Percentiles rank a stretch among this genome's conserved stretches.
These are phyloP conservation scores for Subacronicta megacephala DNA, from an alignment of 2,888 invertebrate species.

Conservation along the genomic window DNA sequence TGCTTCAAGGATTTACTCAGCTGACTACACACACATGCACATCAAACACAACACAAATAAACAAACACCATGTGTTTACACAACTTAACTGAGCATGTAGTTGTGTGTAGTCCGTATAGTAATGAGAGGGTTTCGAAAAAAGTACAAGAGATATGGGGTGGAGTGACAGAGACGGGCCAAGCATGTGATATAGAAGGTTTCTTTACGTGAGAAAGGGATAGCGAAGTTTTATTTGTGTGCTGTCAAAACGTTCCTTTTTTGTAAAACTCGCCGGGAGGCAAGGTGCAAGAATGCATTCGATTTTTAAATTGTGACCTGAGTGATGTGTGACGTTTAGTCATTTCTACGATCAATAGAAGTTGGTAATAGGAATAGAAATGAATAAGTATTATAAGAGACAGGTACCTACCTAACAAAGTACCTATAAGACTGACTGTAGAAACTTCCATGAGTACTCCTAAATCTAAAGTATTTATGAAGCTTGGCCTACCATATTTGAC, in stretches of 20 bases:
- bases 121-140: constrained; percentile 86
- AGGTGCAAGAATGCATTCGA: constrained; percentile 82
- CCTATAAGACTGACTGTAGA: too few relatives aligned
- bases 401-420: too few relatives aligned
- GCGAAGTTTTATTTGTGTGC: constrained; percentile 69
- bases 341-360: constrained; percentile 38
- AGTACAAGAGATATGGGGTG: constrained; percentile 77
- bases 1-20: constrained; percentile 74
- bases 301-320: constrained; percentile 84
- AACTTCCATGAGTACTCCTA: too few relatives aligned
- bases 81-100: constrained; percentile 64
- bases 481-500: too few relatives aligned
- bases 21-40: constrained; percentile 79
- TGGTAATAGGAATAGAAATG: constrained; percentile 38
- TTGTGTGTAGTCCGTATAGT: constrained; percentile 60
- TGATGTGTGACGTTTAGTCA: constrained; percentile 77
- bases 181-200: constrained; percentile 44
- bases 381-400: not conserved
- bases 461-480: too few relatives aligned
- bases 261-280: constrained; percentile 85
- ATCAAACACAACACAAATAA: constrained; percentile 63
- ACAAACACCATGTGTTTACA: constrained; percentile 70
- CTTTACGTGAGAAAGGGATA: constrained; percentile 61
- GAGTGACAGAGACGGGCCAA: constrained; percentile 66
- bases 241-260: constrained; percentile 78